These are phyloP conservation scores for Dicycla oo DNA, from an alignment of 2,888 invertebrate genomes.

Conservation along the genomic window DNA sequence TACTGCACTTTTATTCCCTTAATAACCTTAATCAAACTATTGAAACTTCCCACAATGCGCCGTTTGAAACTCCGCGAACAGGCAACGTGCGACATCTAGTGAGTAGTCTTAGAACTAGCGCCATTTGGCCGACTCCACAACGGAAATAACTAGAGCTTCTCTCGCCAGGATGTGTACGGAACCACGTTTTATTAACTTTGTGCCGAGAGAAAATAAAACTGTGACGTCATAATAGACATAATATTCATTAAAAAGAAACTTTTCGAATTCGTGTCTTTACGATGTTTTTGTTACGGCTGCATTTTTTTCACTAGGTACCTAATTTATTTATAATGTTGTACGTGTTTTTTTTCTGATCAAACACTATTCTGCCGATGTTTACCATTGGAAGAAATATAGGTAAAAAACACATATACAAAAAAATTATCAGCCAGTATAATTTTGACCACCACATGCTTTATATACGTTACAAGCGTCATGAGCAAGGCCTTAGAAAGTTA, in stretches of 20 bases:
- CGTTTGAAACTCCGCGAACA: constrained; percentile 8
- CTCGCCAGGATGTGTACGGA: constrained; percentile 53
- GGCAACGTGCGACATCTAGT: constrained; percentile 58
- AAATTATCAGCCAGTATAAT: neutral
- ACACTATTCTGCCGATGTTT: neutral
- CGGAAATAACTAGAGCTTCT: constrained; percentile 59
- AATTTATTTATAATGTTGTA: neutral
- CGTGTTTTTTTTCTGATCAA: neutral
- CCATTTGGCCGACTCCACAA: constrained; percentile 14
- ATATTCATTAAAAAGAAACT: constrained; percentile 1
- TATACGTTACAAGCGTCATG: neutral
- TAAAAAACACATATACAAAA: neutral
- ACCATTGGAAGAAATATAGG: neutral
- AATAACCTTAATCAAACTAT: constrained; percentile 8
- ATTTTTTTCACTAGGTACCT: neutral
- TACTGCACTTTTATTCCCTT: neutral
- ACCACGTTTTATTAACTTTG: constrained; percentile 39
- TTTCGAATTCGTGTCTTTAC: neutral
- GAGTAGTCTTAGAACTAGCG: constrained; percentile 42
- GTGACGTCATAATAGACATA: neutral
- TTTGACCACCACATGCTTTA: too few relatives aligned
- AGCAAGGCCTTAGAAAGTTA: neutral
- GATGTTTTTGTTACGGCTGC: neutral
- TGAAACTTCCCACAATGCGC: constrained; percentile 6
- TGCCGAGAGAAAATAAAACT: constrained; percentile 34